These are phyloP conservation scores for Cosmia pyralina DNA, from an alignment of 2,888 invertebrate species.

Conservation along the genomic window DNA sequence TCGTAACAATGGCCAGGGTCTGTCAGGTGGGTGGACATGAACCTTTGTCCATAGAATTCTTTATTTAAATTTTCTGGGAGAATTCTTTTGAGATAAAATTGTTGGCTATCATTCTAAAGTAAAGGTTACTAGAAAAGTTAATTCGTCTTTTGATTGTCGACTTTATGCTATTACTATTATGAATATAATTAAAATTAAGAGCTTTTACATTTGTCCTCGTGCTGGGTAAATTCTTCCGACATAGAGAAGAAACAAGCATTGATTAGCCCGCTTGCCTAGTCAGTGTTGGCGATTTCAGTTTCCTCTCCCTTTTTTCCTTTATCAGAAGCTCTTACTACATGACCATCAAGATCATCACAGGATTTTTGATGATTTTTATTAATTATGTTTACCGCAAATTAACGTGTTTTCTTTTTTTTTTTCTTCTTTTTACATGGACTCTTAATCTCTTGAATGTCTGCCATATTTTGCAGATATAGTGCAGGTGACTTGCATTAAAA, in stretches of 20 bases:
- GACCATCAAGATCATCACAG: no score
- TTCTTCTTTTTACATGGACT: neutral
- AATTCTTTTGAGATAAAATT: neutral
- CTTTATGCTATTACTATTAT: neutral
- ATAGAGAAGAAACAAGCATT: neutral
- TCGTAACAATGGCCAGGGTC: no score
- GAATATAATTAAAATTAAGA: neutral
- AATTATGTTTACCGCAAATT: no score
- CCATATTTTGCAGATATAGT: neutral
- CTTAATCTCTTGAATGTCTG: neutral
- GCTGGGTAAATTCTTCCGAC: neutral
- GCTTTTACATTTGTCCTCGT: neutral
- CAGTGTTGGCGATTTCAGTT: neutral
- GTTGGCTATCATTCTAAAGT: neutral
- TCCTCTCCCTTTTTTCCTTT: neutral
- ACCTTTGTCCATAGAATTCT: conserved; percentile 36
- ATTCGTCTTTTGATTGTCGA: neutral
- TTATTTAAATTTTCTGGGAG: neutral
- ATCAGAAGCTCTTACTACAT: neutral
- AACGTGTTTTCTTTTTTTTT: no score
- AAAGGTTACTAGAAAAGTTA: neutral
- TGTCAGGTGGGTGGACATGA: conserved; percentile 34
- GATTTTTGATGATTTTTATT: no score
- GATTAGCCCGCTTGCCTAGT: neutral
- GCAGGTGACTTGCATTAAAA: neutral